Conservation (phyloP, 1,140 invertebrate genomes). For the Drosophila kikkawai region DNA sequence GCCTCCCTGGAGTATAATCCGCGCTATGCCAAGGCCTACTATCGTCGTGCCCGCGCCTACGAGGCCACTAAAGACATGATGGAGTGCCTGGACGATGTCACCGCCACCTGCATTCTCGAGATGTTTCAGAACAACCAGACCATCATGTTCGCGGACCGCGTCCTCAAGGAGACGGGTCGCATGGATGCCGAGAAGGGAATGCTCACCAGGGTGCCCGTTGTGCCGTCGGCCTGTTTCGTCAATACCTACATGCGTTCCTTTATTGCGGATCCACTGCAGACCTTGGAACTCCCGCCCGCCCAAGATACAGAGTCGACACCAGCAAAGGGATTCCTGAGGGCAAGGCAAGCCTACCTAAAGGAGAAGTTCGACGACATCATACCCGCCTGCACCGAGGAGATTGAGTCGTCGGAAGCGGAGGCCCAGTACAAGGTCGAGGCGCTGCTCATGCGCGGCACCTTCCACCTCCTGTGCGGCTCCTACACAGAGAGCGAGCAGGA, state of each 20-base stretch:
- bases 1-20: constrained; percentile 94
- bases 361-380: constrained; percentile 93
- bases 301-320: constrained; percentile 72
- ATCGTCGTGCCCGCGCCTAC: constrained; percentile 92
- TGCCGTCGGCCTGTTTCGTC: constrained; percentile 94
- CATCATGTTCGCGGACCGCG: constrained; percentile 92
- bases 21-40: constrained; percentile 95
- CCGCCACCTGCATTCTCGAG: constrained; percentile 95
- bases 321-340: constrained; percentile 88
- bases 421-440: constrained; percentile 88
- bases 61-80: constrained; percentile 92
- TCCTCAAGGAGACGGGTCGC: constrained; percentile 92
- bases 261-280: constrained; percentile 90
- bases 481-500: constrained; percentile 90
- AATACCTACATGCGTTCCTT: constrained; percentile 95
- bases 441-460: constrained; percentile 92
- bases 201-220: constrained; percentile 88
- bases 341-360: constrained; percentile 88
- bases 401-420: constrained; percentile 88
- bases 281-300: constrained; percentile 21
- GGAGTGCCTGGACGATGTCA: constrained; percentile 95
- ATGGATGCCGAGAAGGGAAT: constrained; percentile 90
- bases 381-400: constrained; percentile 91
- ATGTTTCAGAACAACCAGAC: constrained; percentile 92
- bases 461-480: constrained; percentile 91